These are phyloP conservation scores for Falco novaeseelandiae DNA, from an alignment of 2,797 vertebrate genomes.

Conservation along the genomic window DNA sequence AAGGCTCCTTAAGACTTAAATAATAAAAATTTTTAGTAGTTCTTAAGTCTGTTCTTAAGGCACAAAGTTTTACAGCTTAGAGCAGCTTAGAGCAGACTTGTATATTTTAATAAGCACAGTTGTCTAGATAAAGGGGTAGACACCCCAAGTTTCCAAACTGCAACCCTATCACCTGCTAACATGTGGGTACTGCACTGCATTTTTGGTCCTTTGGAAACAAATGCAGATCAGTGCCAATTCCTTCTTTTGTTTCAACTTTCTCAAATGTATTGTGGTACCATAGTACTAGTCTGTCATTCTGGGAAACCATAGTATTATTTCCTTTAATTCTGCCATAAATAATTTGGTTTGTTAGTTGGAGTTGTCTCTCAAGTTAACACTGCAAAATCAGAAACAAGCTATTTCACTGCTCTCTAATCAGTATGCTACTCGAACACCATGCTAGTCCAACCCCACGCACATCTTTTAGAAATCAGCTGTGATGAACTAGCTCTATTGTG, in stretches of 20 bases:
- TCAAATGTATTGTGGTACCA: not conserved
- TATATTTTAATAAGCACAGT: not conserved
- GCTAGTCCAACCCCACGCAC: not conserved
- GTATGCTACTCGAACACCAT: not conserved
- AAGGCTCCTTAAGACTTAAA: constrained; percentile 44
- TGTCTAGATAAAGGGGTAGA: not conserved
- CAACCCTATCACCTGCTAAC: not conserved
- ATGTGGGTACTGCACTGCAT: not conserved
- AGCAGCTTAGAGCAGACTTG: not conserved
- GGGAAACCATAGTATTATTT: not conserved
- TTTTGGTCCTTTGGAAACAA: not conserved
- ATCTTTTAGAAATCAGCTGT: not conserved
- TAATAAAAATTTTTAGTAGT: constrained; percentile 43
- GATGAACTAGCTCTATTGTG: not conserved
- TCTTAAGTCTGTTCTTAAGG: constrained; percentile 10
- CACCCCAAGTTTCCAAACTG: not conserved
- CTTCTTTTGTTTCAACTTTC: not conserved
- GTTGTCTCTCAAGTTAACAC: not conserved
- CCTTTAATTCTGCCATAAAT: not conserved
- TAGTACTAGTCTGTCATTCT: not conserved
- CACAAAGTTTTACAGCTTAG: not conserved
- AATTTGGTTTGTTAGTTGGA: not conserved
- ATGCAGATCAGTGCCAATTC: not conserved
- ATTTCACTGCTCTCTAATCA: not conserved
- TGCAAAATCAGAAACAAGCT: not conserved